Evolutionary conservation across 2,888 invertebrate species (phyloP).

Genomic region (Rugalucina vietnamica): DNA sequence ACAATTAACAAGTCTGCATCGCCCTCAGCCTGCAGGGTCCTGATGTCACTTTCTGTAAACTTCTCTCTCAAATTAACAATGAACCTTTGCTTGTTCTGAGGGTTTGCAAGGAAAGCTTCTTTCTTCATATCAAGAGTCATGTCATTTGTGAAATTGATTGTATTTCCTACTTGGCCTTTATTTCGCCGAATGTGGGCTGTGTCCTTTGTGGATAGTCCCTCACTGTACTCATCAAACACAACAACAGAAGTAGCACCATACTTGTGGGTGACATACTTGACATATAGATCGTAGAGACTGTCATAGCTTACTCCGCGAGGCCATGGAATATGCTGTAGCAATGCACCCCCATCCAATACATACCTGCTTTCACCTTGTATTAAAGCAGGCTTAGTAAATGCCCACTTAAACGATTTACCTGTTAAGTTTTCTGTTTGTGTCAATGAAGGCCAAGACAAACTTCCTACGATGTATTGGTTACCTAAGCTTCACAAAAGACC

Average conservation of each 20-base stretch:
- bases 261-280: constrained; percentile 26
- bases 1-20: constrained; percentile 31
- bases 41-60: neutral
- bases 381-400: neutral
- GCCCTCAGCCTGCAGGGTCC: constrained; percentile 3
- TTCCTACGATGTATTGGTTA: too few relatives aligned
- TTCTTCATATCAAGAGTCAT: constrained; percentile 1
- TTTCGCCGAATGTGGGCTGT: neutral
- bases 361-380: neutral
- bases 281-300: constrained; percentile 29
- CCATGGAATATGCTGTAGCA: constrained; percentile 47
- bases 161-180: neutral
- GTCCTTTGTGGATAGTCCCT: constrained; percentile 10
- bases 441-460: too few relatives aligned
- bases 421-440: too few relatives aligned
- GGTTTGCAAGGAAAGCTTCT: neutral
- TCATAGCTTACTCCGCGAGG: constrained; percentile 28
- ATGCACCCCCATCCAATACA: constrained; percentile 48
- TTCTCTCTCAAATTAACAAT: neutral
- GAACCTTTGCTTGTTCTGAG: constrained; percentile 12
- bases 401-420: too few relatives aligned
- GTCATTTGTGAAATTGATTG: neutral
- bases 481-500: too few relatives aligned
- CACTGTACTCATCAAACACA: constrained; percentile 20
- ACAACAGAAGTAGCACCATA: constrained; percentile 4